Base-by-base conservation (phyloP, 1,140 invertebrate genomes). In the Amphibalanus amphitrite region DNA sequence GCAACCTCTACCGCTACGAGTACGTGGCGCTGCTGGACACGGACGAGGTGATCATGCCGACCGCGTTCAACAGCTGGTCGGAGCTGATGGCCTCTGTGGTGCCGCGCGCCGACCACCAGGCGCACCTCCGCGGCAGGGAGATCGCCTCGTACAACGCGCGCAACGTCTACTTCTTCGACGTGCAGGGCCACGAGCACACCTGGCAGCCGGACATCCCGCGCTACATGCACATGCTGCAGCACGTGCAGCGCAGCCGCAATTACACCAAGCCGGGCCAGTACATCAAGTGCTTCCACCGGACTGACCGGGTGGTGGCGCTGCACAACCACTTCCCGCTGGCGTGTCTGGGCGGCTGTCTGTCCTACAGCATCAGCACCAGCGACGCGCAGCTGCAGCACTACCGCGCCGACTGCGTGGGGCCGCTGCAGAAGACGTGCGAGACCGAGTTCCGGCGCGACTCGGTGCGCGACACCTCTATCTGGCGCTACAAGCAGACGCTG, bases 41-140 rank as follows among this genome's bases (percentile, higher is more conserved):
- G 93, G 94, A 97, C 79, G 94, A 97, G 80, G 89, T 97, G 64
- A 95, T 97, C 73, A 93, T 97, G 87, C 94, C 94, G 0, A 82
- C 64, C 20, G 26, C 23, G 3, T 26, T 15, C 64, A 65, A 10
- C 64, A 65, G 64, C 64, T 97, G 93, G 93, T 84, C 84, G 23
- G 85, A 88, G 69, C 81, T 97, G 68, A 91, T 97, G 89, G 82
- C 84, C 33, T 77, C 74, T 81, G 86, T 92, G 0, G 78, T 90
- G 67, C 84, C 85, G 0, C 67, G 72, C 28, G 85, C 90, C 1
- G 23, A 65, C 23, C 10, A 15, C 23, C 64, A 65, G 26, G 26
- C 64, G 6, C 4, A 23, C 6, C 10, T 15, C 4, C 10, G 23
- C 6, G 23, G 26, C 23, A 65, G n/a, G 64, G 64, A 65, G n/a